Base-by-base conservation (phyloP, 2,113 vertebrate species). In the Silurus asotus region DNA sequence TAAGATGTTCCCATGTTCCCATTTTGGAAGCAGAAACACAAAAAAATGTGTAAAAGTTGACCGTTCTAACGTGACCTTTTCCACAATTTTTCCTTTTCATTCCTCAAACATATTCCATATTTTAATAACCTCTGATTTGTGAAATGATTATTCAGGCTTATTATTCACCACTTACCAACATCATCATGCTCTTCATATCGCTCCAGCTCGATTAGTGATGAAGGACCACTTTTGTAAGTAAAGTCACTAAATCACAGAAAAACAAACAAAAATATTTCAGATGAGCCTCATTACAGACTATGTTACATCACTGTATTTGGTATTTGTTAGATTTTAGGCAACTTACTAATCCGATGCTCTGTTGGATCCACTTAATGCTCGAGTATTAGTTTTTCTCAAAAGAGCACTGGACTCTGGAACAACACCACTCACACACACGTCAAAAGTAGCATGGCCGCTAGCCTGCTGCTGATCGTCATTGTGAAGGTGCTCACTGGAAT, bases 151-250 rank as follows among this genome's bases (percentile, higher is more conserved):
- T 53, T 55, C 20, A 56, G 19, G 59, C 8, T 74, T 59, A 86
- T 65, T 77, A 76, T 51, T 37, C 8, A 45, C 28, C 48, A 81
- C 84, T 76, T 53, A 88, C 81, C 81, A 78, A 13, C 14, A 20
- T 90, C 65, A 0, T 91, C 90, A 23, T 87, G 49, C 1, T 93
- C 89, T 55, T 92, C 90, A 25, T 64, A 88, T 17, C 81, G 37
- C 5, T 93, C 86, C 69, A 92, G 65, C 13, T 90, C 87, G 64
- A 94, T 87, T 89, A 94, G 89, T 58, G 93, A 94, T 8, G 91
- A 92, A 0, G 93, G 94, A 7, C 94, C 94, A 87, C 94, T 95
- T 83, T 20, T 88, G 19, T 93, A 72, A n/a, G n/a, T 55, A 10
- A 78, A 1, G 8, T 82, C 83, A 85, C 83, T 87, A 20, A 48